Evolutionary conservation across 2,113 vertebrate genomes (phyloP).

Genomic region (Porphyrio hochstetteri): DNA sequence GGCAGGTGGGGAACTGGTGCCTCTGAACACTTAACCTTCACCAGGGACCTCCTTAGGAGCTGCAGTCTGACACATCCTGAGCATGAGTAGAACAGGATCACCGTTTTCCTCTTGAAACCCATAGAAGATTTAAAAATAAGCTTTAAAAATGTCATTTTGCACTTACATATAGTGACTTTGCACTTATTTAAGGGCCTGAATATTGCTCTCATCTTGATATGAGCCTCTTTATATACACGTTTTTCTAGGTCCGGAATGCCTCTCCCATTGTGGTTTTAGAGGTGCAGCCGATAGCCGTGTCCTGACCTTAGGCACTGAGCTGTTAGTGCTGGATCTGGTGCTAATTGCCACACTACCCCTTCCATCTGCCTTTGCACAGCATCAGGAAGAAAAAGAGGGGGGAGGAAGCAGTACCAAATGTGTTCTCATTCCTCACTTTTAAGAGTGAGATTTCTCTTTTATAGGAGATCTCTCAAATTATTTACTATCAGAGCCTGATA

Average conservation of each 20-base stretch:
- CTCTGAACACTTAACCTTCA: background rate
- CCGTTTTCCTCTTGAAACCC: background rate
- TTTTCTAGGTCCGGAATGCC: background rate
- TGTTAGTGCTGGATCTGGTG: background rate
- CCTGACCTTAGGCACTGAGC: background rate
- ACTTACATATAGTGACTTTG: background rate
- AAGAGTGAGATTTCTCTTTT: conserved; percentile 5
- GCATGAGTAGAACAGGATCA: background rate
- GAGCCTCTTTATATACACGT: background rate
- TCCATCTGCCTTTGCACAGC: background rate
- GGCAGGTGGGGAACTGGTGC: background rate
- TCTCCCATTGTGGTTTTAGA: background rate
- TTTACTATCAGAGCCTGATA: background rate
- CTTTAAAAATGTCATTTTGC: background rate
- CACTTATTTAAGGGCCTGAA: background rate
- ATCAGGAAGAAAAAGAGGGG: background rate
- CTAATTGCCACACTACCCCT: background rate
- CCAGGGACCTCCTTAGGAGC: background rate
- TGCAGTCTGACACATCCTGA: background rate
- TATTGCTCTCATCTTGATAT: background rate
- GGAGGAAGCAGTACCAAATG: background rate
- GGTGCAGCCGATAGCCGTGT: background rate
- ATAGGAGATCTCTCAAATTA: background rate
- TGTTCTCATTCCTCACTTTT: background rate
- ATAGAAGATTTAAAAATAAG: background rate